Base-by-base conservation (phyloP, 2,113 vertebrate genomes). In the Larimichthys crocea region DNA sequence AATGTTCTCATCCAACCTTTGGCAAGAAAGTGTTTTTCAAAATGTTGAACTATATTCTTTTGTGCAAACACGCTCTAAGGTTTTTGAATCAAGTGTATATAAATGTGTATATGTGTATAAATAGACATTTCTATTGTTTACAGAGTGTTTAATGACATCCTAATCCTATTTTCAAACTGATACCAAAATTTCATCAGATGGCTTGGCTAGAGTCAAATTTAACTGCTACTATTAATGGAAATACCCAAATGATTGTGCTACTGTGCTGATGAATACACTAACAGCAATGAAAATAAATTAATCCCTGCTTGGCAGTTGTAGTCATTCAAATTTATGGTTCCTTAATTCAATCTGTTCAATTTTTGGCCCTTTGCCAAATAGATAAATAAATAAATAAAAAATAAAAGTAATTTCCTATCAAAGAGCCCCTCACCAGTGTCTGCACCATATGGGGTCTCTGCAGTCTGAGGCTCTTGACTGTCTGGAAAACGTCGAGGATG, bases 361-460 rank as follows among this genome's bases (percentile, higher is more conserved):
- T 40, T 35, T 40, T 40, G 35, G 35, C 35, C 35, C 35, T 40
- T 40, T 40, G 35, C 35, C 35, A 40, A 40, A 31, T 31, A 31
- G 5, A 31, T 31, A 31, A 31, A 31, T 31, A 31, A 31, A 31
- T 29, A 31, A 31, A 31, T 6, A 31, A 31, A 5, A 31, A 31
- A 31, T 31, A 35, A 48, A 62, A 49, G 5, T 4, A 16, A 15
- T n/a, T 53, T 10, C 0, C 2, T 3, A 19, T 42, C 0, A 31
- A 46, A 42, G 16, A 29, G 12, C 8, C 3, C 5, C 96, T 92
- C 94, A 99, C 98, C 97, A 99, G 97, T 96, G 98, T 99, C 97
- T 99, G 98, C 96, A 99, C 98, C 98, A 99, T 99, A 92, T 99
- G 98, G 73, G 98, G 98, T 95, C 98, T 96, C 95, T 99, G 98